Conservation (phyloP, 2,113 vertebrate genomes). For the Tor tambroides region DNA sequence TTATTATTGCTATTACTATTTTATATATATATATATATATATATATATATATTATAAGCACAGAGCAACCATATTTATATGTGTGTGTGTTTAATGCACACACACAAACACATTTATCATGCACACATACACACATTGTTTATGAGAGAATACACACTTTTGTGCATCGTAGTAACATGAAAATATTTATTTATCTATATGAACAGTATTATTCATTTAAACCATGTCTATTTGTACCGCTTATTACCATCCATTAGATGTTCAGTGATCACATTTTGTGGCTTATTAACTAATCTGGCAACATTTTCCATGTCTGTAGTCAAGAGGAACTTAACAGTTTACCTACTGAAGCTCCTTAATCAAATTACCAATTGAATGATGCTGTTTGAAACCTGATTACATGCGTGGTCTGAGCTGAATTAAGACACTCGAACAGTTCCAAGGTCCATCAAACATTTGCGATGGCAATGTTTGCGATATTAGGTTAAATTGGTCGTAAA, state of each 20-base stretch:
- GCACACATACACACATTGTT: too few species aligned
- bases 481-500: constrained; percentile 60
- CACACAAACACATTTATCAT: too few species aligned
- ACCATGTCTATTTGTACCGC: background rate
- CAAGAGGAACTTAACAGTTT: constrained; percentile 19
- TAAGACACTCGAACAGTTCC: constrained; percentile 37
- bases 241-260: background rate
- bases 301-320: constrained; percentile 31
- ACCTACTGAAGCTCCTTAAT: constrained; percentile 35
- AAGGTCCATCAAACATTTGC: constrained; percentile 31
- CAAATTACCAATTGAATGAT: constrained; percentile 43
- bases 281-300: constrained; percentile 34
- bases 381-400: constrained; percentile 40
- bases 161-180: background rate
- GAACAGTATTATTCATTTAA: background rate
- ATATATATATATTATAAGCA: too few species aligned
- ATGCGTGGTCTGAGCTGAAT: constrained; percentile 25
- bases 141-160: background rate
- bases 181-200: background rate
- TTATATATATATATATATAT: too few species aligned
- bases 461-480: constrained; percentile 25
- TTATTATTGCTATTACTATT: too few species aligned
- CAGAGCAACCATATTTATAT: too few species aligned
- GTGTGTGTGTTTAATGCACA: too few species aligned
- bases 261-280: constrained; percentile 3